Base-by-base conservation (phyloP, 2,113 vertebrate species). In the Chascanopsetta lugubris region DNA sequence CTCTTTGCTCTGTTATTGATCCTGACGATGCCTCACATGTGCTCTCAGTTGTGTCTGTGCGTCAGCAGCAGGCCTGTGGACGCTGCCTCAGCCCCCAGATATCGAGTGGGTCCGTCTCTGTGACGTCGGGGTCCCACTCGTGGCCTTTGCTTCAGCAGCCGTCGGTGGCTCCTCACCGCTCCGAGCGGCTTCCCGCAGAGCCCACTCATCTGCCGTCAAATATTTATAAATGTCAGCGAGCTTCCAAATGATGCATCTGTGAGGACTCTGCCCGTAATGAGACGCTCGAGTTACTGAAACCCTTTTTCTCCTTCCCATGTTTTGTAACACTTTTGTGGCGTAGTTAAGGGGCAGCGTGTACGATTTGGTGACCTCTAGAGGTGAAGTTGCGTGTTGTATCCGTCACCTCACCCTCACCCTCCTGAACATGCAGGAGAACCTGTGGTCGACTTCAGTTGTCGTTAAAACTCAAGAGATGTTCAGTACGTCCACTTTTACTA, bases 161-260 rank as follows among this genome's bases (percentile, higher is more conserved):
- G 79, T 67, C 58, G 51, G 62, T 51, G 49, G 42, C 49, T 85
- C 61, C 29, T 57, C 20, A 43, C 36, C 59, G 74, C 82, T 78
- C 25, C 24, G 47, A 76, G 75, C 74, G 84, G 72, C 57, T 2
- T 85, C 85, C 82, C 55, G 51, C 57, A 0, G 84, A 79, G 80
- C 60, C 72, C 66, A 38, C 60, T 87, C 83, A 80, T 82, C 78
- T 83, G 82, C 72, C 81, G 78, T 87, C 85, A 88, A 86, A 86
- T 80, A 86, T 88, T 82, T 77, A 83, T 82, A 84, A 89, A 89
- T 85, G 77, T 83, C 84, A 84, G 21, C 0, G 42, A 75, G 57
- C 43, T 58, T 57, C 54, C 48, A 64, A 82, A 77, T 68, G 71
- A 71, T 80, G 51, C 61, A 61, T 60, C 79, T 75, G 61, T 36